These are phyloP conservation scores for Ernsta delagoae DNA, from an alignment of 2,888 invertebrate species.

Conservation along the genomic window DNA sequence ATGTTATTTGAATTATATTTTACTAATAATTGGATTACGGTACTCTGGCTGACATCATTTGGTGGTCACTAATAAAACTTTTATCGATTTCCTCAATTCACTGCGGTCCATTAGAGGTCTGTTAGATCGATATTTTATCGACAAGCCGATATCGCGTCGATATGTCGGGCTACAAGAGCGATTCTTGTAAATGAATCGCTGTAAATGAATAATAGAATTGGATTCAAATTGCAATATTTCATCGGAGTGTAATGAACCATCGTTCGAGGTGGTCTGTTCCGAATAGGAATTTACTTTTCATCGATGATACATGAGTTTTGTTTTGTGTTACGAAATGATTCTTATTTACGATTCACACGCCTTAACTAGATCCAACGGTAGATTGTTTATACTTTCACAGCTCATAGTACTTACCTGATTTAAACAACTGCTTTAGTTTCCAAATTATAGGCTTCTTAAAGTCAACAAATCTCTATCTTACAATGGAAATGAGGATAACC, in stretches of 20 bases:
- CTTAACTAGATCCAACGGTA: conserved; percentile 11
- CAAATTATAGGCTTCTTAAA: not conserved
- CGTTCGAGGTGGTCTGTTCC: conserved; percentile 36
- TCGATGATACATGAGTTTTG: conserved; percentile 27
- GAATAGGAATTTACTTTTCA: conserved; percentile 32
- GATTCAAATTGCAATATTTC: conserved; percentile 38
- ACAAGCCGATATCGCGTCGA: conserved; percentile 37
- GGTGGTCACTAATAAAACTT: conserved; percentile 42
- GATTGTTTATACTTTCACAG: conserved; percentile 10
- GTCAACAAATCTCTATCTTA: not conserved
- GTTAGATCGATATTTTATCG: conserved; percentile 39
- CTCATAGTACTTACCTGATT: not conserved
- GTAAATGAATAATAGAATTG: conserved; percentile 38
- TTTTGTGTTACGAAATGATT: conserved; percentile 19
- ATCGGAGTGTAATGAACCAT: conserved; percentile 36
- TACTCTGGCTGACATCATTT: conserved; percentile 40
- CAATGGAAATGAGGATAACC: not conserved
- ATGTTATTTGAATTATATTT: not conserved
- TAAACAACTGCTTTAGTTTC: not conserved
- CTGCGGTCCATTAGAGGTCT: conserved; percentile 41
- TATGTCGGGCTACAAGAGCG: conserved; percentile 33
- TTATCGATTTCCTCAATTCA: conserved; percentile 44
- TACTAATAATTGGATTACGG: conserved; percentile 27
- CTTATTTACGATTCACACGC: conserved; percentile 41
- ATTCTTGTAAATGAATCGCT: conserved; percentile 43